phyloP scores from a whole-genome alignment of 2,113 vertebrate genomes.

The Theristicus caerulescens region DNA sequence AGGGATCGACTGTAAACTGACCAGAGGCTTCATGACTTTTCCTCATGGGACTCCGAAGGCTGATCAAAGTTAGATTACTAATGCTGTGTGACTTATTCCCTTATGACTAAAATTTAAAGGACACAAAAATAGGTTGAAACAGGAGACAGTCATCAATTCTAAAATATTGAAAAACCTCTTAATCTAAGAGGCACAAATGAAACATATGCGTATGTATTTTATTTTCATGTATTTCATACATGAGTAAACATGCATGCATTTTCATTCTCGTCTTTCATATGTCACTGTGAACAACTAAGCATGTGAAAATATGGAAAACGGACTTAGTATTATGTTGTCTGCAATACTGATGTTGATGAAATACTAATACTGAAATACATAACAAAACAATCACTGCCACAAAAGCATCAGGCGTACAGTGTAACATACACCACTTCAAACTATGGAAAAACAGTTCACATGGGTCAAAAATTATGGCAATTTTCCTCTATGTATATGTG shows the following conservation, averaged over 20 bases:
- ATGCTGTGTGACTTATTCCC: background rate
- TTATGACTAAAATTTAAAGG: conserved; percentile 2
- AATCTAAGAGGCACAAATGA: background rate
- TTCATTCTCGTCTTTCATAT: background rate
- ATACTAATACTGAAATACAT: background rate
- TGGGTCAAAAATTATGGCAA: background rate
- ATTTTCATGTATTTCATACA: background rate
- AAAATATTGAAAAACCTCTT: background rate
- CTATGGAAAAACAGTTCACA: background rate
- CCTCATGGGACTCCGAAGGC: background rate
- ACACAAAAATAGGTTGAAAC: background rate
- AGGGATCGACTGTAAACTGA: conserved; percentile 7
- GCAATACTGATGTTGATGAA: background rate
- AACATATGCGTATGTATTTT: background rate
- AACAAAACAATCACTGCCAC: background rate
- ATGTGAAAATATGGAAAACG: background rate
- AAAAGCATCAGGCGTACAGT: background rate
- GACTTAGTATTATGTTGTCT: background rate
- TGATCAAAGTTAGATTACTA: conserved; percentile 28
- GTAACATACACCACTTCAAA: background rate
- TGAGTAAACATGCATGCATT: background rate
- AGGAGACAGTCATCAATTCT: background rate
- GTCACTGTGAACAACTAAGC: background rate
- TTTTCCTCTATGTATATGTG: background rate
- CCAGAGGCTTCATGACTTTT: conserved; percentile 9